These are phyloP conservation scores for Actinostola sp. DNA, from an alignment of 92 coral and sea anemone species.

Conservation along the genomic window DNA sequence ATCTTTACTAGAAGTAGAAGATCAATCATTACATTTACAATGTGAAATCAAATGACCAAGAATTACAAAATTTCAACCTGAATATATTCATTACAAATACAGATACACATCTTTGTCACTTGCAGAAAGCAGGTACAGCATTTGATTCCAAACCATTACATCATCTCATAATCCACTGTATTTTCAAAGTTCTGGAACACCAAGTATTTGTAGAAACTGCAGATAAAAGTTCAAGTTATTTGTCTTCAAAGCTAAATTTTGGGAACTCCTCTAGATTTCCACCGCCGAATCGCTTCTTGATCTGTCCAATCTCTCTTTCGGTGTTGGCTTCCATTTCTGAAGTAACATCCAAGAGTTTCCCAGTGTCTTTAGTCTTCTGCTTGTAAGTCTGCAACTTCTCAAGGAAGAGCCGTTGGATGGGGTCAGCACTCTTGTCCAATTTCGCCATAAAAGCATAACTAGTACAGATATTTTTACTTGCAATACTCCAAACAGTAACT, in stretches of 20 bases:
- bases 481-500: conserved; percentile 19
- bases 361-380: conserved; percentile 76
- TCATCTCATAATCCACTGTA: neutral
- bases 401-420: conserved; percentile 90
- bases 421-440: conserved; percentile 82
- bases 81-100: too few species aligned
- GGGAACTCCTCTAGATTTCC: conserved; percentile 94
- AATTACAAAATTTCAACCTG: neutral
- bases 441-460: conserved; percentile 69
- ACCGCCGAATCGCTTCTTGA: conserved; percentile 89
- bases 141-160: neutral
- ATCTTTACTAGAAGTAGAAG: too few species aligned
- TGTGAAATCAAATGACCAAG: neutral
- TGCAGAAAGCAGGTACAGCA: neutral
- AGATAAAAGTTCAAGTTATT: neutral
- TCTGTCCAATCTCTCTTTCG: conserved; percentile 78
- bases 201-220: neutral
- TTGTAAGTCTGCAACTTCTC: conserved; percentile 87
- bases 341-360: conserved; percentile 81
- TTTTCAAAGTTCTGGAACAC: conserved; percentile 10
- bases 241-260: conserved; percentile 75
- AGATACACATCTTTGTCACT: neutral
- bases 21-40: neutral
- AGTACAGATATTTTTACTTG: conserved; percentile 67
- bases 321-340: conserved; percentile 83